Conservation (phyloP, 2,797 vertebrate genomes). For the Hoplostethus mediterraneus region DNA sequence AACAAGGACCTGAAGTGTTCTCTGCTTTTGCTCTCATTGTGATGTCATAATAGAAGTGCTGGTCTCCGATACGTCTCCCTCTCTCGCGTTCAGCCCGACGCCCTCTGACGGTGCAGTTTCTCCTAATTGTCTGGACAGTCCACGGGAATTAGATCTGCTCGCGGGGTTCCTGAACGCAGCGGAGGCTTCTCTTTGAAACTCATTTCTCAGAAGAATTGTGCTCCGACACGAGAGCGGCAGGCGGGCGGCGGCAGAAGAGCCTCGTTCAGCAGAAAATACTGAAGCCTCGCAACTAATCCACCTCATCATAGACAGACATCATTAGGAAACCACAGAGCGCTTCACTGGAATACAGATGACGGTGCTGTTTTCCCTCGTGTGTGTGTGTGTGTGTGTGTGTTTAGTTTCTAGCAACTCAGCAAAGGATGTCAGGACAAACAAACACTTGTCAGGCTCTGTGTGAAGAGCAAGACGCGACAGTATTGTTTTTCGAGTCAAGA, state of each 20-base stretch:
- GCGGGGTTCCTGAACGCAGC: slow-evolving; percentile 32
- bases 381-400: slow-evolving; percentile 22
- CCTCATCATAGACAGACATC: slow-evolving; percentile 77
- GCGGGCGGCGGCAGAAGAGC: slow-evolving; percentile 41
- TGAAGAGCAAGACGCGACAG: slow-evolving; percentile 34
- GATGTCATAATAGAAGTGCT: slow-evolving; percentile 25
- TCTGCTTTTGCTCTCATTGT: too few relatives aligned
- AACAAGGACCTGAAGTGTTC: too few relatives aligned
- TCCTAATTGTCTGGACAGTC: slow-evolving; percentile 37
- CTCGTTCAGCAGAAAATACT: slow-evolving; percentile 74
- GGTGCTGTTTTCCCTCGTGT: slow-evolving; percentile 50
- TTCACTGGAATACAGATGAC: slow-evolving; percentile 65
- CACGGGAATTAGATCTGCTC: slow-evolving; percentile 49
- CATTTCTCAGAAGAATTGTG: slow-evolving; percentile 41
- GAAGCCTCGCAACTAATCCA: slow-evolving; percentile 70
- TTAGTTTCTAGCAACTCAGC: slow-evolving; percentile 45
- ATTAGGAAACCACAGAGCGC: slow-evolving; percentile 69
- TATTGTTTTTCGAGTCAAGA: not conserved
- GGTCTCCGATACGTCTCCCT: slow-evolving; percentile 19
- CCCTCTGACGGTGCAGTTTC: slow-evolving; percentile 60
- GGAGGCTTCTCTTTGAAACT: slow-evolving; percentile 1
- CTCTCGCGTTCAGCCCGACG: slow-evolving; percentile 38
- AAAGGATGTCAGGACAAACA: slow-evolving; percentile 39
- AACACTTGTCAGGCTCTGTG: slow-evolving; percentile 47
- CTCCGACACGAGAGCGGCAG: slow-evolving; percentile 43